Evolutionary conservation across 2,888 invertebrate genomes (phyloP).

Genomic region (Phytoseiulus persimilis): DNA sequence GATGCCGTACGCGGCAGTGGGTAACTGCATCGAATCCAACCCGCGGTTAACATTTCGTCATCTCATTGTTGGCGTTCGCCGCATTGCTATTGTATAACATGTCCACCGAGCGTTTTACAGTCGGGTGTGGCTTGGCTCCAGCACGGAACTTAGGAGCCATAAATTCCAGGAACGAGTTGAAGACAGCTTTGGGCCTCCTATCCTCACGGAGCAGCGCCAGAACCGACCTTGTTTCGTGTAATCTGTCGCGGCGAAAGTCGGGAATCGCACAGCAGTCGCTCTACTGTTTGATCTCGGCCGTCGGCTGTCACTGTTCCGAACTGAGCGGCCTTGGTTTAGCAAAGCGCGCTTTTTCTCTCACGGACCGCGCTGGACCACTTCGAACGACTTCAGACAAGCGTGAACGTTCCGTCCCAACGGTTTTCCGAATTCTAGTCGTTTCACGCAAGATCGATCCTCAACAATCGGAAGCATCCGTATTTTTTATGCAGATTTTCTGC

Average conservation of each 20-base stretch:
- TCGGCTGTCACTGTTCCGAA: not conserved
- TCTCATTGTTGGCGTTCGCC: not conserved
- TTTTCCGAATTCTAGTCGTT: not conserved
- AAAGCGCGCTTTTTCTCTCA: not conserved
- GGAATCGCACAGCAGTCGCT: not conserved
- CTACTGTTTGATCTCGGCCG: not conserved
- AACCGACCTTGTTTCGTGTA: not conserved
- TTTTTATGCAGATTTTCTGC: not conserved
- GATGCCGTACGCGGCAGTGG: not conserved
- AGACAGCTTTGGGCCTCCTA: not conserved
- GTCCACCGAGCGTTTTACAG: not conserved
- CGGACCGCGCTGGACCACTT: not conserved
- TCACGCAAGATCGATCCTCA: not conserved
- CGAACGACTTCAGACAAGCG: not conserved
- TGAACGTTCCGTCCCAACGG: not conserved
- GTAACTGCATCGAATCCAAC: not conserved
- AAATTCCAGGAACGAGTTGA: conserved; percentile 5
- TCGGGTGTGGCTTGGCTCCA: not conserved
- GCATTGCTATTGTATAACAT: not conserved
- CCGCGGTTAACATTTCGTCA: not conserved
- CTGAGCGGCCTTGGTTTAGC: not conserved
- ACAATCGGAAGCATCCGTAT: not conserved
- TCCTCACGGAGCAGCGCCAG: not conserved
- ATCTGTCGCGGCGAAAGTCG: not conserved
- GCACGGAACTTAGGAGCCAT: not conserved